Conservation (phyloP, 2,888 invertebrate genomes). For the Cinara cedri region DNA sequence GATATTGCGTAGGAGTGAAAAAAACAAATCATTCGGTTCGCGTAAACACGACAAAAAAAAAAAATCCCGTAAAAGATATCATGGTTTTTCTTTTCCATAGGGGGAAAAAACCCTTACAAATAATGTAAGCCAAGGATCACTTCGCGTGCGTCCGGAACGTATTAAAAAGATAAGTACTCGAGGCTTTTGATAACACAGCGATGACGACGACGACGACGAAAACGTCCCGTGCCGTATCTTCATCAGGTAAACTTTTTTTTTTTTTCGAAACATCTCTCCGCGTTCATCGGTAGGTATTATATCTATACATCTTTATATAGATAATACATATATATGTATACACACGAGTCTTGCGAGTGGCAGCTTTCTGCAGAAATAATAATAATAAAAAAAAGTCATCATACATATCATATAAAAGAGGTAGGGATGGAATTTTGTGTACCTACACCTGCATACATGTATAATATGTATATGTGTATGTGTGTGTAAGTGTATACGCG, state of each 20-base stretch:
- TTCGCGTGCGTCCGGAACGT: too few species aligned
- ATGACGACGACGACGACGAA: neutral
- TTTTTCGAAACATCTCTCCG: conserved; percentile 8
- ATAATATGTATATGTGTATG: too few species aligned
- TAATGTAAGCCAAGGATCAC: too few species aligned
- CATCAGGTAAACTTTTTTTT: conserved; percentile 10
- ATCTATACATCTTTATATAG: neutral
- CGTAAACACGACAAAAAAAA: too few species aligned
- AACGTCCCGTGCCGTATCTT: conserved; percentile 27
- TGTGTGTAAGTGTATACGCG: neutral
- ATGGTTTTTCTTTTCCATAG: too few species aligned
- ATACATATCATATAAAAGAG: neutral
- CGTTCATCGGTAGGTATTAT: too few species aligned
- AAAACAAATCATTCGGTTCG: too few species aligned
- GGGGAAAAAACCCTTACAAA: too few species aligned
- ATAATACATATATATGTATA: conserved; percentile 16
- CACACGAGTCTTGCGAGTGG: neutral
- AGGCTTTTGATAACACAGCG: conserved; percentile 8
- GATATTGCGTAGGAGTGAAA: too few species aligned
- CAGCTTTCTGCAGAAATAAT: conserved; percentile 26
- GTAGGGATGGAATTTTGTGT: conserved; percentile 3
- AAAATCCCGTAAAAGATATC: too few species aligned
- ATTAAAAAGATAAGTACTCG: conserved; percentile 16
- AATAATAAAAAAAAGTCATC: too few species aligned
- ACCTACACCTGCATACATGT: neutral